Base-by-base conservation (phyloP, 1,140 invertebrate species). In the Cylas formicarius region DNA sequence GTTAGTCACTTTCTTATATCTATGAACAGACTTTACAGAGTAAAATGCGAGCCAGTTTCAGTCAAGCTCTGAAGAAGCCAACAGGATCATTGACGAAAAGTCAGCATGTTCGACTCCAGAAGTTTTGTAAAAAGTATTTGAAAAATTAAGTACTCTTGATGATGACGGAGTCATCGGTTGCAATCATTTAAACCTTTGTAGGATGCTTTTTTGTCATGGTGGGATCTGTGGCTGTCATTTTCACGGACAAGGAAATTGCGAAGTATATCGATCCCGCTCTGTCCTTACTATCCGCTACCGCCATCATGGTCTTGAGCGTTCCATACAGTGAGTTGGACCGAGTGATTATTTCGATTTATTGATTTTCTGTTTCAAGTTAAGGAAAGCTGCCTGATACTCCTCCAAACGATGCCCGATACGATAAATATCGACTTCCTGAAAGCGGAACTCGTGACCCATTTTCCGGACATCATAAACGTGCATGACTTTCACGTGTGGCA, bases 401-500 rank as follows among this genome's bases (percentile, higher is more conserved):
- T 90, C 2, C 83, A 89, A 67, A 89, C 84, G 2, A 86, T 89
- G 27, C 86, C 86, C 1, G 80, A 77, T 49, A 77, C 84, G 28
- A 86, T 89, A 19, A 77, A 88, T 50, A 79, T 88, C 19, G 72
- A 80, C 35, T 69, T 67, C 2, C 67, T 86, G 18, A 77, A 81
- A 46, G 68, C 68, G 17, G 72, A 81, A 48, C 58, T 88, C 8
- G 58, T 80, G 0, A 65, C 70, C 39, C 72, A 77, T 57, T 92
- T 93, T 66, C 85, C 86, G 0, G 79, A 80, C 31, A 81, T 89
- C 27, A 68, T 84, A 0, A 84, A 83, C 52, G 76, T 89, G 9
- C 86, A 90, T 52, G 85, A 90, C 63, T 71, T 89, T 10, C 86
- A 89, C 50, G 76, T 89, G 3, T 89, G 86, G 86, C 78, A 84